These are phyloP conservation scores for Buathra laborator DNA, from an alignment of 2,888 invertebrate genomes.

Conservation along the genomic window DNA sequence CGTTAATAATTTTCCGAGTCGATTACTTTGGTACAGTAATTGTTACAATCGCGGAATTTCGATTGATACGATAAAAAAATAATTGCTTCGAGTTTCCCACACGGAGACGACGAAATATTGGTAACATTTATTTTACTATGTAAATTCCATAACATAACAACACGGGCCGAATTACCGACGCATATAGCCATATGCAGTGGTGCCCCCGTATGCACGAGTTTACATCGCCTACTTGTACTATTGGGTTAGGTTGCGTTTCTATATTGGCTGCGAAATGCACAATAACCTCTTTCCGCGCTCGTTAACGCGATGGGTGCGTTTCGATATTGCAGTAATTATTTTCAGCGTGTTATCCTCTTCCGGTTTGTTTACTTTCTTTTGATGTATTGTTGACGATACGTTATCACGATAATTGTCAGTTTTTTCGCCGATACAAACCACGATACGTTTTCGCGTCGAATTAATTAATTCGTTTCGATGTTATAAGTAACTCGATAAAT, in stretches of 20 bases:
- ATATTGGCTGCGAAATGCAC: no score
- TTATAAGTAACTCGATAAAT: not conserved
- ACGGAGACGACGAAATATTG: conserved; percentile 21
- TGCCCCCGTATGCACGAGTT: not conserved
- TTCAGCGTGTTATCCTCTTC: no score
- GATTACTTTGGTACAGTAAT: not conserved
- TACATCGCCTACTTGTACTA: no score
- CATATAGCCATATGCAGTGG: not conserved
- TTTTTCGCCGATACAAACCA: no score
- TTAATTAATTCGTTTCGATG: not conserved
- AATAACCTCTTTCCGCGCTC: no score
- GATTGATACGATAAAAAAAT: not conserved
- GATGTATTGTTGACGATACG: no score
- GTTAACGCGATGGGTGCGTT: no score
- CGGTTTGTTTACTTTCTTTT: no score
- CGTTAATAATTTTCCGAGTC: not conserved
- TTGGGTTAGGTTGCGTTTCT: no score
- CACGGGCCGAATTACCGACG: conserved; percentile 53
- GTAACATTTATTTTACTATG: conserved; percentile 60
- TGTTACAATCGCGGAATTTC: not conserved
- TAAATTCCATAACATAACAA: conserved; percentile 72
- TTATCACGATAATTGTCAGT: no score
- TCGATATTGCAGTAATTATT: no score
- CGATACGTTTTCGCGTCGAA: no score
- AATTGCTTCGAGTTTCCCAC: not conserved